Percentiles rank a stretch among this genome's conserved stretches.
phyloP scores from a whole-genome alignment of 2,888 invertebrate genomes.

The Bugulina stolonifera region DNA sequence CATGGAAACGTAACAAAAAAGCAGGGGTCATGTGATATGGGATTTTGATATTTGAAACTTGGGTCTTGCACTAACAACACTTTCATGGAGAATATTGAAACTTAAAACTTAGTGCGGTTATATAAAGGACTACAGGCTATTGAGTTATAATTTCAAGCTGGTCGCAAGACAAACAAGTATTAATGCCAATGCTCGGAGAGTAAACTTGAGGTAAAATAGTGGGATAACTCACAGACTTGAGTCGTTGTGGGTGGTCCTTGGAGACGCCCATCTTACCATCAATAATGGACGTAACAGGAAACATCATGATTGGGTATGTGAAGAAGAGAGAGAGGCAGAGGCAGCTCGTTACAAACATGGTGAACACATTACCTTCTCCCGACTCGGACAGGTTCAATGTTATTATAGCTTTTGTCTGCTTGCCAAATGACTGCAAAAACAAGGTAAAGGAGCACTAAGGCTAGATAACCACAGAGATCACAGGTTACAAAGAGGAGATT shows the following conservation, averaged over 20 bases:
- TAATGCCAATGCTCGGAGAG: too few species aligned
- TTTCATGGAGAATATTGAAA: too few species aligned
- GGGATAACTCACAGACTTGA: background rate
- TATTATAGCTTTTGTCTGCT: slow-evolving; percentile 54
- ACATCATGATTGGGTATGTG: slow-evolving; percentile 55
- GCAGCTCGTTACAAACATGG: slow-evolving; percentile 53
- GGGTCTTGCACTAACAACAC: too few species aligned
- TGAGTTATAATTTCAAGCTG: too few species aligned
- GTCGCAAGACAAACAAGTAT: too few species aligned
- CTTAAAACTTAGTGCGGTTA: too few species aligned
- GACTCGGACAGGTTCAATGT: slow-evolving; percentile 53
- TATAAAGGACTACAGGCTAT: too few species aligned
- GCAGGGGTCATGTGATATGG: too few species aligned
- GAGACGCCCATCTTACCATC: slow-evolving; percentile 18
- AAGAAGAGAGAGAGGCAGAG: slow-evolving; percentile 54
- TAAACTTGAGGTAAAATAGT: too few species aligned
- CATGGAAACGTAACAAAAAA: too few species aligned
- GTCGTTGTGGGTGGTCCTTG: background rate
- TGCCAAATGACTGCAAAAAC: slow-evolving; percentile 49
- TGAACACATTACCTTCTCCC: slow-evolving; percentile 45
- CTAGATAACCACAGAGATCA: background rate
- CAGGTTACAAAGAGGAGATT: too few species aligned
- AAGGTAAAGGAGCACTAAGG: background rate
- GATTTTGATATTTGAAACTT: too few species aligned
- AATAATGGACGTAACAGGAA: slow-evolving; percentile 46